Conservation (phyloP, 2,888 invertebrate species). For the Pterostichus madidus region DNA sequence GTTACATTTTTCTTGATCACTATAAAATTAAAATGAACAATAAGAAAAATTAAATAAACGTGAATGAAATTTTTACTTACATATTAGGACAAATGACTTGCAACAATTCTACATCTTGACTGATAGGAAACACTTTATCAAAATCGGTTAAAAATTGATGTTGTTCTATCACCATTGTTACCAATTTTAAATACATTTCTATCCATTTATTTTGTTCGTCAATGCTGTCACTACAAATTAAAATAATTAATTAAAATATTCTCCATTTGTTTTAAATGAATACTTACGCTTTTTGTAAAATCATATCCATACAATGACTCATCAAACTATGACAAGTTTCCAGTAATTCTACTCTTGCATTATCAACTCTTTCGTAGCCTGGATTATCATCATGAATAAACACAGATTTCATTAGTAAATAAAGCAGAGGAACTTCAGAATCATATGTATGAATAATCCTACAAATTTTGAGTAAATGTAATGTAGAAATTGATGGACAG, state of each 20-base stretch:
- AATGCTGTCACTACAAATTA: constrained; percentile 71
- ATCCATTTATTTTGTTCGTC: constrained; percentile 73
- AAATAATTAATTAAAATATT: neutral
- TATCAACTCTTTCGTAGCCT: constrained; percentile 43
- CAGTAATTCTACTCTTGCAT: constrained; percentile 72
- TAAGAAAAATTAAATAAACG: neutral
- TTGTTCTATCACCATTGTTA: constrained; percentile 74
- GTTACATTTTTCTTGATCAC: constrained; percentile 47
- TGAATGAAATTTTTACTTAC: constrained; percentile 35
- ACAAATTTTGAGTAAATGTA: neutral
- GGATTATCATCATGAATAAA: constrained; percentile 38
- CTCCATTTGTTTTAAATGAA: neutral
- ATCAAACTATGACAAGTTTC: constrained; percentile 73
- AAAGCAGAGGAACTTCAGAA: constrained; percentile 56
- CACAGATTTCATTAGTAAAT: constrained; percentile 46
- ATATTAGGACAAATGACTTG: constrained; percentile 51
- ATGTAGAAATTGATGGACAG: neutral
- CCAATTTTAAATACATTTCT: constrained; percentile 74
- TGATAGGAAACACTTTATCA: constrained; percentile 71
- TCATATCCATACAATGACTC: constrained; percentile 73
- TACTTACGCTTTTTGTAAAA: constrained; percentile 73
- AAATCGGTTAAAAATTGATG: constrained; percentile 76
- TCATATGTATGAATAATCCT: constrained; percentile 63
- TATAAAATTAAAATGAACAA: neutral
- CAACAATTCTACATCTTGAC: constrained; percentile 56